Evolutionary conservation across 2,113 vertebrate species (phyloP), one percentile per base, ranked within the genome.

Genomic region (Lamprotornis superbus): DNA sequence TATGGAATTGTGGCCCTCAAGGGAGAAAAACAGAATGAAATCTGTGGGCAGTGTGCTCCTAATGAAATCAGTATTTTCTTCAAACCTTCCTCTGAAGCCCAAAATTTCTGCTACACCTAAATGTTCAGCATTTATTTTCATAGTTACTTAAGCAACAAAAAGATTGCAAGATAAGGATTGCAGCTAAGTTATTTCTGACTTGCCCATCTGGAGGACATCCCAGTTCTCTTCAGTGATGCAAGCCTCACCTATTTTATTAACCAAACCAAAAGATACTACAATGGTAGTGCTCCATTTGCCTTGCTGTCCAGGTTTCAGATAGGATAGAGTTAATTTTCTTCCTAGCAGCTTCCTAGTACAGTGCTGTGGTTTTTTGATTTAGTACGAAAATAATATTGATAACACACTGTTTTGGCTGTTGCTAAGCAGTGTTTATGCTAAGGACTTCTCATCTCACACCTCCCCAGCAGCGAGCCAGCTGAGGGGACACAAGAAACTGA

Each of bases 381-480:
- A 49, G 12, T 42, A 28, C 42, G 31, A 63, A 68, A 69, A 49
- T 61, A 27, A 27, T 33, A 22, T 16, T 69, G 25, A 14, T 70
- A 83, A 37, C 15, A 42, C n/a, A 20, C 22, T 37, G 49, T 47
- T 83, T 83, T 37, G 42, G 22, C 16, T 63, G 35, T 63, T 77
- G 49, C 71, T 57, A 24, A 44, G 80, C 37, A 37, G 15, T 57
- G 37, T 70, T 64, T 70, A 39, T 4, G 3, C 73, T 10, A 33
- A 90, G 42, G 50, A 44, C 27, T 57, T 77, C 42, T 70, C 42
- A 63, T 69, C 40, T 69, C 40, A 69, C 31, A 50, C 15, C 31
- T 70, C 31, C 31, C 49, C 42, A n/a, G 3, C 42, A 78, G 71
- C 0, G 0, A 50, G 27, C 50, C 5, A 4, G 18, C 37, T 70